Base-by-base conservation (phyloP, 2,888 invertebrate species). In the Suillia variegata region DNA sequence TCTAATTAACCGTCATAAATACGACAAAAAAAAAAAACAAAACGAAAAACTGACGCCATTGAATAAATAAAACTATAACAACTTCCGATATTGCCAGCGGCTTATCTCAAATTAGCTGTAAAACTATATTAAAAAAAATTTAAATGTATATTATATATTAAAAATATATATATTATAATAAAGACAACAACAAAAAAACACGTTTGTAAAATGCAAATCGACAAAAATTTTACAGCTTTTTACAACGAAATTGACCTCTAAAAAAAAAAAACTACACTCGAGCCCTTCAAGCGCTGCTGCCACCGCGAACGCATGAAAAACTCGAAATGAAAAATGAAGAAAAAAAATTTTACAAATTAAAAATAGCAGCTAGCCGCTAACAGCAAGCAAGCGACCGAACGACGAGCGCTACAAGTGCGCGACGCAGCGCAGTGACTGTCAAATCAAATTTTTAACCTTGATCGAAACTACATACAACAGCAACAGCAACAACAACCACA, bases 221-320 rank as follows among this genome's bases (percentile, higher is more conserved):
- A 15, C 38, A 56, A 34, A n/a, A 3, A 24, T 24, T 56, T 56
- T 49, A 56, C 49, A 56, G 54, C 42, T 54, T n/a, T n/a, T 54
- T 15, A 42, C 42, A 15, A 15, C 45, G n/a, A 34, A 15, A 15
- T 10, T 34, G 34, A 53, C 38, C 53, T 53, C 34, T 38, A 38
- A 53, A 53, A 18, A 34, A 3, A 53, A 12, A 21, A 49, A 21
- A 33, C 33, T 33, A 38, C 15, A 18, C n/a, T n/a, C 31, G 53
- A 54, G 53, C 53, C 53, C 53, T 54, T 54, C 53, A 21, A 42
- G 21, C 38, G 54, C 42, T 31, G 31, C 31, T 31, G 31, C 31
- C 6, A 38, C 4, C 6, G 38, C 38, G 3, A 10, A 38, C 13
- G 15, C 13, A 38, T 38, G 38, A 5, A 13, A 38, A 38, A 10